Evolutionary conservation across 2,888 invertebrate genomes (phyloP).

Genomic region (Lithophane leautieri): DNA sequence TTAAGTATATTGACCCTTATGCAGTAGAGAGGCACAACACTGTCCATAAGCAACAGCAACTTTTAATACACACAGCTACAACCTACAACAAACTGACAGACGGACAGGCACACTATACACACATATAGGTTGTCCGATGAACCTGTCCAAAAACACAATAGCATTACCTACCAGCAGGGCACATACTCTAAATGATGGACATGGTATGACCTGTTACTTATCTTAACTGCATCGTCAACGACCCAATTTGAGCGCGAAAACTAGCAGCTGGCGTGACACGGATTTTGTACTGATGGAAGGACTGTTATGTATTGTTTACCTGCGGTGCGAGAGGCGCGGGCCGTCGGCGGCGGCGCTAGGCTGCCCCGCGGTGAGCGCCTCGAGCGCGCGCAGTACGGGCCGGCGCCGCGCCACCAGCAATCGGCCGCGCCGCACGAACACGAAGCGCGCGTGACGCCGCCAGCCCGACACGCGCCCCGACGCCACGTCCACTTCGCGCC

Average conservation of each 20-base stretch:
- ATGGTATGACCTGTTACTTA: not conserved
- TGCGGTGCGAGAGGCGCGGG: conserved; percentile 62
- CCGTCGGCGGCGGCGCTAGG: conserved; percentile 67
- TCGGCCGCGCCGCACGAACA: conserved; percentile 63
- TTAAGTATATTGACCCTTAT: not conserved
- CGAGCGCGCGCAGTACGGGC: conserved; percentile 71
- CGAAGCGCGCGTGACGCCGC: conserved; percentile 68
- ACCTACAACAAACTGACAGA: not conserved
- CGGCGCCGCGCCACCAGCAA: conserved; percentile 64
- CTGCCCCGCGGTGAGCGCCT: conserved; percentile 62
- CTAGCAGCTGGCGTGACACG: no score
- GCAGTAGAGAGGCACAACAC: not conserved
- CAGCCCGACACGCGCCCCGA: conserved; percentile 66
- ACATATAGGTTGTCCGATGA: not conserved
- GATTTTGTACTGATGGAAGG: no score
- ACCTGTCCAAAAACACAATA: not conserved
- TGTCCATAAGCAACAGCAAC: not conserved
- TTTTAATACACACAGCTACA: not conserved
- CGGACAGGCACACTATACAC: not conserved
- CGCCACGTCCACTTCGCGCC: conserved; percentile 72
- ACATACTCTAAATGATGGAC: no score
- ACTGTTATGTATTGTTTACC: conserved; percentile 47
- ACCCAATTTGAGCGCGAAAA: not conserved
- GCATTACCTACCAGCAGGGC: not conserved
- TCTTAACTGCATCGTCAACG: not conserved